A percentile compares a stretch with the other conserved stretches of the same genome.
Evolutionary conservation across 1,140 invertebrate genomes (phyloP).

Genomic region (Meloidogyne floridensis): DNA sequence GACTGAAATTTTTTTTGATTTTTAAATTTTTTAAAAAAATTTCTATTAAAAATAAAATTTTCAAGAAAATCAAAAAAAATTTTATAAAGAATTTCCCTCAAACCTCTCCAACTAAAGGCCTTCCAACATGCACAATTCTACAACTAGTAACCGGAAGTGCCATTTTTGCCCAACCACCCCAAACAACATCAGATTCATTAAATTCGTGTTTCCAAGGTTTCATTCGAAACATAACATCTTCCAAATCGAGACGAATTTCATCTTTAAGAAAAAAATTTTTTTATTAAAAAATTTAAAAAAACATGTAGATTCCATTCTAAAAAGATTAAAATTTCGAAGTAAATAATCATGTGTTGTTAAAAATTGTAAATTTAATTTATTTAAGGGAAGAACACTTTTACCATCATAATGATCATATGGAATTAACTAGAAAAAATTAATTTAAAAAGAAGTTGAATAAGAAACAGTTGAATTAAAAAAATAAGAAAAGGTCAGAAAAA

Average conservation of each 20-base stretch:
- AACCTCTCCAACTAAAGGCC: conserved; percentile 78
- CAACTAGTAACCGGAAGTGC: conserved; percentile 89
- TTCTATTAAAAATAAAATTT: no score
- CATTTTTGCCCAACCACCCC: conserved; percentile 97
- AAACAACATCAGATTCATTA: conserved; percentile 81
- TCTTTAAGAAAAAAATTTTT: conserved; percentile 71
- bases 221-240: conserved; percentile 88
- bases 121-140: conserved; percentile 77
- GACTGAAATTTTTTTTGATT: conserved; percentile 58
- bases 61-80: neutral
- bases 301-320: conserved; percentile 96
- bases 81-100: neutral
- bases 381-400: conserved; percentile 83
- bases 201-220: conserved; percentile 80
- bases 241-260: conserved; percentile 94
- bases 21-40: no score
- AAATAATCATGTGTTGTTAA: conserved; percentile 97
- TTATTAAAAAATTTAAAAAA: conserved; percentile 66
- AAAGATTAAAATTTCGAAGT: conserved; percentile 93
- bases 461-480: no score
- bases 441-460: neutral
- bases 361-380: conserved; percentile 97
- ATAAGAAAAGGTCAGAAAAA: no score
- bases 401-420: conserved; percentile 95
- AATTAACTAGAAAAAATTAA: conserved; percentile 73